Evolutionary conservation across 2,888 invertebrate species (phyloP).

Genomic region (Eucriotettix oculatus): DNA sequence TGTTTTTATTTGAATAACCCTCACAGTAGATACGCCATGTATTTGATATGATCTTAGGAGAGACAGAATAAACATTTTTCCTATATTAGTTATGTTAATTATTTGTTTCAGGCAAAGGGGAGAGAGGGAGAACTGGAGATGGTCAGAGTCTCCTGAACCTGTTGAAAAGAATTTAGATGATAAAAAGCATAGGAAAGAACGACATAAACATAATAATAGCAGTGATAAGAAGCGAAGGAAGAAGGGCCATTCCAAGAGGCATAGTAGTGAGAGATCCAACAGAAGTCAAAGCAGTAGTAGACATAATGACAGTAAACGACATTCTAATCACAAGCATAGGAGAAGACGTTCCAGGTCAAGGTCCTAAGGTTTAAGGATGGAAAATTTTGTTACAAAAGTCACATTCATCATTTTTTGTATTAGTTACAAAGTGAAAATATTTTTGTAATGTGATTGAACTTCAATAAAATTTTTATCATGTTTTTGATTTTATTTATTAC

Average conservation of each 20-base stretch:
- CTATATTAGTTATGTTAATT: not conserved
- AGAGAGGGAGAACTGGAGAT: slow-evolving; percentile 41
- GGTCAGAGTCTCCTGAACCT: slow-evolving; percentile 61
- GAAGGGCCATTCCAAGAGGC: not conserved
- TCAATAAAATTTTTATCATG: too few species aligned
- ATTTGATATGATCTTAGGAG: too few species aligned
- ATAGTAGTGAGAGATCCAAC: not conserved
- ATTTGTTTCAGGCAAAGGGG: slow-evolving; percentile 11
- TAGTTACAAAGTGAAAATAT: too few species aligned
- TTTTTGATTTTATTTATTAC: too few species aligned
- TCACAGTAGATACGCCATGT: too few species aligned
- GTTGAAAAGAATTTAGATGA: not conserved
- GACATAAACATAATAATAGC: not conserved
- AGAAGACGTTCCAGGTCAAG: slow-evolving; percentile 2
- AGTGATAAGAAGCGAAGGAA: not conserved
- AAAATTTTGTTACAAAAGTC: too few species aligned
- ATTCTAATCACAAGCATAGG: slow-evolving; percentile 7
- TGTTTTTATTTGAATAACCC: too few species aligned
- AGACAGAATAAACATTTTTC: too few species aligned
- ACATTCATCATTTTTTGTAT: too few species aligned
- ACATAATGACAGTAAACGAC: not conserved
- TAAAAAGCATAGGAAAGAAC: not conserved
- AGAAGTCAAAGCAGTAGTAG: not conserved
- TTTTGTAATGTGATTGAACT: too few species aligned
- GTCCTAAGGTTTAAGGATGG: too few species aligned